Conservation (phyloP, 2,888 invertebrate species). For the Willowsia nigromaculata region DNA sequence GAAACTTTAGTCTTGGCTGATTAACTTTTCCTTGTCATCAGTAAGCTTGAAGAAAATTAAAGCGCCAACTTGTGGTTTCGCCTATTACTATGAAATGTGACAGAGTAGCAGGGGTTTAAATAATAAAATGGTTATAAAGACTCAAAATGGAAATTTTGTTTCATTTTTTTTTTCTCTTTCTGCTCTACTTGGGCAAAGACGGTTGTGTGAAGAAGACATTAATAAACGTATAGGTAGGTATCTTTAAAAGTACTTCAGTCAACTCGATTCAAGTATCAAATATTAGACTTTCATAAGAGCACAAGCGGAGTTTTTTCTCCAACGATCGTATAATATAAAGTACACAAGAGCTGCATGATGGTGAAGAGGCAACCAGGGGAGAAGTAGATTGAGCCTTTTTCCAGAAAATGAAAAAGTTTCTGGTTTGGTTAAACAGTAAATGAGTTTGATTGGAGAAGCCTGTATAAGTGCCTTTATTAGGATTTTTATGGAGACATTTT, state of each 20-base stretch:
- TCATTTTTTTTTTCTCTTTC: not conserved
- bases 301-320: constrained; percentile 5
- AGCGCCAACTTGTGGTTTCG: constrained; percentile 8
- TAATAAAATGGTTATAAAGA: not conserved
- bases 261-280: constrained; percentile 55
- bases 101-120: not conserved
- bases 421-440: constrained; percentile 63
- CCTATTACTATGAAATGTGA: constrained; percentile 42
- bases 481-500: constrained; percentile 68
- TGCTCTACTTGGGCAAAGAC: not conserved
- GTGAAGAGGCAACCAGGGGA: constrained; percentile 51
- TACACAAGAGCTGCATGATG: not conserved
- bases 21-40: not conserved
- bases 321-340: not conserved
- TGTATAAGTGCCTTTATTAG: constrained; percentile 70
- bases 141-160: not conserved
- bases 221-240: not conserved
- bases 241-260: not conserved
- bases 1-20: not conserved
- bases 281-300: constrained; percentile 23
- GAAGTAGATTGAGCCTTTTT: constrained; percentile 61
- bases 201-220: not conserved
- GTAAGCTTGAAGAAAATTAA: constrained; percentile 42
- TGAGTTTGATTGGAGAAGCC: constrained; percentile 72
- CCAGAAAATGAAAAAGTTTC: constrained; percentile 70